Conservation (phyloP, 1,140 invertebrate genomes). For the honey bee (Apis mellifera) region DNA sequence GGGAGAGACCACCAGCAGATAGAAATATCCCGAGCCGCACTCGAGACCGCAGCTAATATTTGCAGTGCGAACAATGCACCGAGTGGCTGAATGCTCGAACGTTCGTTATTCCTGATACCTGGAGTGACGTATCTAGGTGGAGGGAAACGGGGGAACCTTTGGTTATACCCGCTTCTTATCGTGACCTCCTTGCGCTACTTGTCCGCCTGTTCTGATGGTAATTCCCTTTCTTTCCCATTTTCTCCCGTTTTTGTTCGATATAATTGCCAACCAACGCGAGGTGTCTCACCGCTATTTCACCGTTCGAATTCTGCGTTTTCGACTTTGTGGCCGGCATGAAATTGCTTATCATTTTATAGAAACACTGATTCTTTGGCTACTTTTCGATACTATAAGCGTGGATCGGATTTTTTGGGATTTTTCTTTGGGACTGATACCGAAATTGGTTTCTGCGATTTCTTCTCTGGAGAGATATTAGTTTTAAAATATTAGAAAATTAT, state of each 20-base stretch:
- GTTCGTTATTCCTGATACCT: constrained; percentile 68
- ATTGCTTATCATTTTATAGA: neutral
- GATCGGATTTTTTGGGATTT: no score
- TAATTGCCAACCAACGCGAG: neutral
- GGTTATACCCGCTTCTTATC: constrained; percentile 68
- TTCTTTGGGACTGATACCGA: no score
- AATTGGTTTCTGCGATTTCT: no score
- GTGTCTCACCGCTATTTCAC: neutral
- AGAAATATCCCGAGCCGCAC: constrained; percentile 46
- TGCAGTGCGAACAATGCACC: constrained; percentile 69
- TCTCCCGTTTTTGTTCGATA: neutral
- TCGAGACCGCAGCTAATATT: constrained; percentile 68
- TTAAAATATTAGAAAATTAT: no score
- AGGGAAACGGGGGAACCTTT: constrained; percentile 49
- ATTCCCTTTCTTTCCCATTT: constrained; percentile 27
- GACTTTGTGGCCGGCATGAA: neutral
- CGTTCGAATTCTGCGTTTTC: neutral
- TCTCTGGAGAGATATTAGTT: no score
- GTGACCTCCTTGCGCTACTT: constrained; percentile 68
- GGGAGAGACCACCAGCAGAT: neutral
- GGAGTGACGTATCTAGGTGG: constrained; percentile 61
- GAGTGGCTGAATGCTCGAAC: constrained; percentile 60
- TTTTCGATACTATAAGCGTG: no score
- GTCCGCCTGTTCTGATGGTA: constrained; percentile 4
- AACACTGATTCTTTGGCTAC: no score